Conservation (phyloP, 2,113 vertebrate species). For the Ciconia stormi region DNA sequence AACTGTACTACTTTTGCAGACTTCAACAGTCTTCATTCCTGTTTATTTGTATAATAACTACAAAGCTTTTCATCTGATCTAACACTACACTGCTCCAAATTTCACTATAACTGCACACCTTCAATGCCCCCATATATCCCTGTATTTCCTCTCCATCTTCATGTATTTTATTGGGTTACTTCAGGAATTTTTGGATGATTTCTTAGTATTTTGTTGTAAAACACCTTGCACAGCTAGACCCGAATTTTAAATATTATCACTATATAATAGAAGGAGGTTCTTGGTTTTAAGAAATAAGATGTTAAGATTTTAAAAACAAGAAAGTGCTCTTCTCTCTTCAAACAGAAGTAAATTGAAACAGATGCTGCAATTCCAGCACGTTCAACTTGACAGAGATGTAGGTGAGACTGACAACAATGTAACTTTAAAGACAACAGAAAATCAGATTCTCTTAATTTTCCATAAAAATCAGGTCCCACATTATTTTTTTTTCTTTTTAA, state of each 20-base stretch:
- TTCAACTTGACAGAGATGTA: neutral
- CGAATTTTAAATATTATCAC: neutral
- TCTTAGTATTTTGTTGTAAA: neutral
- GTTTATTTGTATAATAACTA: neutral
- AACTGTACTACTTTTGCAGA: neutral
- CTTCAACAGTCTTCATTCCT: neutral
- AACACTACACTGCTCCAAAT: too few species aligned
- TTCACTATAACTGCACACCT: neutral
- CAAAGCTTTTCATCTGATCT: neutral
- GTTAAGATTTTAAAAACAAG: neutral
- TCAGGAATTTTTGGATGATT: neutral
- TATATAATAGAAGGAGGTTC: neutral
- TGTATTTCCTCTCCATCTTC: neutral
- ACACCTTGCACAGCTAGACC: neutral
- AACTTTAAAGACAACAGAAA: neutral
- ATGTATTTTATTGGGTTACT: neutral
- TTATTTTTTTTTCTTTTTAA: neutral
- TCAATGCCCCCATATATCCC: neutral
- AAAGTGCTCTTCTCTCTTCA: neutral
- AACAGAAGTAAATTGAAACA: neutral
- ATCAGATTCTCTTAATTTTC: neutral
- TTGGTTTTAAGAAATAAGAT: neutral
- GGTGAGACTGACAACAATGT: neutral
- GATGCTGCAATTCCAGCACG: neutral
- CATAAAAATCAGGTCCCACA: neutral